A percentile compares a stretch with the other conserved stretches of the same genome.
These are phyloP conservation scores for Bergia puertoricense DNA, from an alignment of 92 coral and sea anemone species.

Conservation along the genomic window DNA sequence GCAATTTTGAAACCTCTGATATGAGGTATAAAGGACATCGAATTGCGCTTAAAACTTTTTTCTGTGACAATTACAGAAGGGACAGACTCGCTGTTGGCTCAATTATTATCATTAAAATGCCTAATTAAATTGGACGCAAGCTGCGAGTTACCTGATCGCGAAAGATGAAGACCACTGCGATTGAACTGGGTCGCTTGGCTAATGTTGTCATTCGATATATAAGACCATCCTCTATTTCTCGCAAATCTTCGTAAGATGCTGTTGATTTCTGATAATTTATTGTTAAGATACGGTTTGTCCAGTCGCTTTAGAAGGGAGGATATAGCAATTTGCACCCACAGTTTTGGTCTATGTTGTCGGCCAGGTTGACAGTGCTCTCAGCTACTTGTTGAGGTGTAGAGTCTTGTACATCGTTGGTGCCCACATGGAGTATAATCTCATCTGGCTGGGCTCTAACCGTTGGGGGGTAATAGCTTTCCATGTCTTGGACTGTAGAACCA, in stretches of 20 bases:
- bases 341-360: too few relatives aligned
- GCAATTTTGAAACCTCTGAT: too few relatives aligned
- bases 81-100: too few relatives aligned
- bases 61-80: too few relatives aligned
- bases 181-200: too few relatives aligned
- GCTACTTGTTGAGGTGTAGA: neutral
- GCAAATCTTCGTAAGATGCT: neutral
- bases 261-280: neutral
- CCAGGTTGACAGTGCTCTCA: neutral
- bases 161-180: too few relatives aligned
- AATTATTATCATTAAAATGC: neutral
- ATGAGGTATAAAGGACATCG: too few relatives aligned
- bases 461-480: neutral
- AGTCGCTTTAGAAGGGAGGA: too few relatives aligned
- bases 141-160: slow-evolving; percentile 19
- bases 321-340: slow-evolving; percentile 8
- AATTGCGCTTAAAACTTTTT: too few relatives aligned
- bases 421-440: slow-evolving; percentile 37
- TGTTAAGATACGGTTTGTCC: too few relatives aligned
- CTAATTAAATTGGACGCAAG: neutral
- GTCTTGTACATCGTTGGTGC: slow-evolving; percentile 24
- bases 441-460: slow-evolving; percentile 42
- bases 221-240: slow-evolving; percentile 23
- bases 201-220: neutral
- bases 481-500: too few relatives aligned